phyloP scores from a whole-genome alignment of 1,140 invertebrate genomes.

The Pissodes strobi region DNA sequence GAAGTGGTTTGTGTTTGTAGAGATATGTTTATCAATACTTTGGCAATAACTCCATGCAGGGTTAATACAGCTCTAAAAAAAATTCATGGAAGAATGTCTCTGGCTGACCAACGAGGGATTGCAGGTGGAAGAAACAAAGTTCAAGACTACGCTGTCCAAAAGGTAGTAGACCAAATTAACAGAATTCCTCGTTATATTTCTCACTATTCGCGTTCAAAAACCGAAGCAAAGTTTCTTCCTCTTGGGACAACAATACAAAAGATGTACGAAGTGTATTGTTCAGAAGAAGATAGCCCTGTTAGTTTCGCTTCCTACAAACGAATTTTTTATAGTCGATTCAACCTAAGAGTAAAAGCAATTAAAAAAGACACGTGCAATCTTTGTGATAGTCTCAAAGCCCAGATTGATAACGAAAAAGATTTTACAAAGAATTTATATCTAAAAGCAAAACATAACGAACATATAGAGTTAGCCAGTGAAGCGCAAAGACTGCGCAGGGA shows the following conservation, averaged over 20 bases:
- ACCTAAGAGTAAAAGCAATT: constrained; percentile 3
- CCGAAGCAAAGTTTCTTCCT: constrained; percentile 5
- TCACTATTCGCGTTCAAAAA: constrained; percentile 5
- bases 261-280: constrained; percentile 6
- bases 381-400: constrained; percentile 6
- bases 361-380: not conserved
- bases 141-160: too few species aligned
- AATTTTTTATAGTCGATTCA: not conserved
- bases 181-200: constrained; percentile 19
- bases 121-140: too few species aligned
- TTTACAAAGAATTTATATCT: not conserved
- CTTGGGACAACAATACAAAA: not conserved
- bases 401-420: not conserved
- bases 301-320: not conserved
- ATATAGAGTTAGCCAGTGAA: not conserved
- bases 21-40: too few species aligned
- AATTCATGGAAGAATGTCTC: too few species aligned
- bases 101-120: too few species aligned
- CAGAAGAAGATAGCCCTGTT: not conserved
- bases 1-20: too few species aligned
- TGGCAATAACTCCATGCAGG: too few species aligned
- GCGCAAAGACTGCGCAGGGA: constrained; percentile 5
- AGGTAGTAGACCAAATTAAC: constrained; percentile 19
- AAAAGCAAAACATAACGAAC: not conserved
- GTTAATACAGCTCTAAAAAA: too few species aligned